Conservation (phyloP, 2,113 vertebrate genomes). For the Calcarius ornatus region DNA sequence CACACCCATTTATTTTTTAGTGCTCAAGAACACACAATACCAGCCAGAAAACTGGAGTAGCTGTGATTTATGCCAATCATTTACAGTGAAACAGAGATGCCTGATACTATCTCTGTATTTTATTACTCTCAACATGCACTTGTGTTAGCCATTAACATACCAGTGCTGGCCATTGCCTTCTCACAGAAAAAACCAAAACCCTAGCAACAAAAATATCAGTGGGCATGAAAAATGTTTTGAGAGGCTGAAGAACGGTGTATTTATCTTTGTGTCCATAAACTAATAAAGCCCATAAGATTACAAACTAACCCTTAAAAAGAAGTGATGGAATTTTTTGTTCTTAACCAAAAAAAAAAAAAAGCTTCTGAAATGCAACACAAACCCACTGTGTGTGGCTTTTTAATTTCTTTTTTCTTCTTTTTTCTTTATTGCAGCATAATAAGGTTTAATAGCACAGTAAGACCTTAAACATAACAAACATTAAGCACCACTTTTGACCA, state of each 20-base stretch:
- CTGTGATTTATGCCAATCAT: background rate
- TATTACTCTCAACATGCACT: background rate
- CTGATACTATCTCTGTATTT: background rate
- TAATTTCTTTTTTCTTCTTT: background rate
- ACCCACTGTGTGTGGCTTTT: background rate
- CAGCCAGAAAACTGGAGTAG: background rate
- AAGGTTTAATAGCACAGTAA: background rate
- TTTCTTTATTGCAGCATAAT: background rate
- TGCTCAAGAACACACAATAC: background rate
- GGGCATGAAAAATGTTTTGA: background rate
- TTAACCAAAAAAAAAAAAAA: background rate
- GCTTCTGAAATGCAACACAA: background rate
- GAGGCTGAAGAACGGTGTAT: background rate
- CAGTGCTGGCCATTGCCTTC: background rate
- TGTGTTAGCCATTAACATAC: constrained; percentile 29
- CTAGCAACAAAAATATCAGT: background rate
- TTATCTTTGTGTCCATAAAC: background rate
- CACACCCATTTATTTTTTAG: background rate
- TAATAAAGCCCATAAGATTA: background rate
- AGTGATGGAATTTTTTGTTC: background rate
- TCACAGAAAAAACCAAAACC: background rate
- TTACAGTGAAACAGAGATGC: background rate
- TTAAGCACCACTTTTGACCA: background rate
- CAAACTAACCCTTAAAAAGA: background rate
- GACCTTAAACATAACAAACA: background rate